Evolutionary conservation across 1,140 invertebrate species (phyloP).

Genomic region (Zeugodacus cucurbitae): DNA sequence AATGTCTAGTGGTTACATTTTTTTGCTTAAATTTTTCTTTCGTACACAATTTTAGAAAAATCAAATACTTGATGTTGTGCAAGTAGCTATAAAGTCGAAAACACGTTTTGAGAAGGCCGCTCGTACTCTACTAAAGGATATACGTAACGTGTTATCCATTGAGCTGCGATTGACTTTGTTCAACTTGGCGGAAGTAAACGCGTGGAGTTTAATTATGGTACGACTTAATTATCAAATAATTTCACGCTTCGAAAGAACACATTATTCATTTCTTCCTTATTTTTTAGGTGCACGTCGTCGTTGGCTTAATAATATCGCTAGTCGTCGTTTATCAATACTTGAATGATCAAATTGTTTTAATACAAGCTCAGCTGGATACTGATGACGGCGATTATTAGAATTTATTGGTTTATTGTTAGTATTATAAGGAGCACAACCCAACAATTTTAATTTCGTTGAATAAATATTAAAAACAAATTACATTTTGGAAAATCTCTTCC

Average conservation of each 20-base stretch:
- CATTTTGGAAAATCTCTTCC: not conserved
- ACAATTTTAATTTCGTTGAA: not conserved
- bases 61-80: slow-evolving; percentile 39
- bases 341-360: slow-evolving; percentile 51
- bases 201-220: slow-evolving; percentile 39
- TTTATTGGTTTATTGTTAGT: too few relatives aligned
- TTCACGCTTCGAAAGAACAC: not conserved
- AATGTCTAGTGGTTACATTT: not conserved
- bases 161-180: slow-evolving; percentile 12
- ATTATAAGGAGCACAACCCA: not conserved
- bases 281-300: not conserved
- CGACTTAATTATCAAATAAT: not conserved
- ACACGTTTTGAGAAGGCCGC: slow-evolving; percentile 27
- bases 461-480: not conserved
- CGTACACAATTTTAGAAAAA: slow-evolving; percentile 45
- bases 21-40: not conserved
- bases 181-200: slow-evolving; percentile 15
- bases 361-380: slow-evolving; percentile 49
- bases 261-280: not conserved
- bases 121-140: slow-evolving; percentile 46
- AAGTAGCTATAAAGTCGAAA: slow-evolving; percentile 34
- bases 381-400: slow-evolving; percentile 24
- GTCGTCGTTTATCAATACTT: slow-evolving; percentile 52
- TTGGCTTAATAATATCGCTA: slow-evolving; percentile 46
- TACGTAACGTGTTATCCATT: slow-evolving; percentile 40